Conservation (phyloP, 37 sponge, comb jelly and placozoan genomes). For the Haliclona indistincta region DNA sequence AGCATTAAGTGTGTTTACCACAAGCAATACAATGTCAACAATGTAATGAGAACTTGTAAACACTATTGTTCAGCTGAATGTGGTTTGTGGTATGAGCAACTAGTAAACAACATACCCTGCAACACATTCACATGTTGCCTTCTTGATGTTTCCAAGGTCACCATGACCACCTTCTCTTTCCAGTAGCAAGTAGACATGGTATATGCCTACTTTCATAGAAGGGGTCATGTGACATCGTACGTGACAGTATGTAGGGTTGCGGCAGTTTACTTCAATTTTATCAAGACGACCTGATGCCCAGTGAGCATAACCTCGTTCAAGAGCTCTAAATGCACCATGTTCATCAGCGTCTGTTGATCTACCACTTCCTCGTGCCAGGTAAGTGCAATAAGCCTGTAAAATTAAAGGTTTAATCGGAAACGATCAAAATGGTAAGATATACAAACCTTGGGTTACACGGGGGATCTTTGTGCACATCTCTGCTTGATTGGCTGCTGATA, state of each 20-base stretch:
- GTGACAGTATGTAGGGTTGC: conserved; percentile 16
- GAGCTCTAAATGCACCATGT: conserved; percentile 20
- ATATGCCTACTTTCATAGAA: conserved; percentile 29
- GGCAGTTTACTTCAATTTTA: conserved; percentile 13
- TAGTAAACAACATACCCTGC: conserved; percentile 7
- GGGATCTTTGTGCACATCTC: not conserved
- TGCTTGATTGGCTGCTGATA: not conserved
- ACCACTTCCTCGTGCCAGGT: conserved; percentile 9
- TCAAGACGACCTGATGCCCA: conserved; percentile 30
- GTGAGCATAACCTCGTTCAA: conserved; percentile 5
- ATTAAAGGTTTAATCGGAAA: not conserved
- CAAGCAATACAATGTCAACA: too few relatives aligned
- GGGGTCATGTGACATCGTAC: conserved; percentile 14
- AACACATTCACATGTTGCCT: conserved; percentile 25
- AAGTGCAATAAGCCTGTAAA: not conserved
- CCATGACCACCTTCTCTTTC: not conserved
- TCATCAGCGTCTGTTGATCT: not conserved
- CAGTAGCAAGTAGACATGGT: conserved; percentile 25
- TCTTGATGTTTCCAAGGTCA: not conserved
- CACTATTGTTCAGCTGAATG: too few relatives aligned
- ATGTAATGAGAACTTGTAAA: too few relatives aligned
- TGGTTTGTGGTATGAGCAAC: too few relatives aligned
- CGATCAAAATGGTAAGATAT: not conserved
- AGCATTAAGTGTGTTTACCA: not conserved
- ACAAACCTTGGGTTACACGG: not conserved